Conservation (phyloP, 2,113 vertebrate species). For the Syrmaticus mikado region DNA sequence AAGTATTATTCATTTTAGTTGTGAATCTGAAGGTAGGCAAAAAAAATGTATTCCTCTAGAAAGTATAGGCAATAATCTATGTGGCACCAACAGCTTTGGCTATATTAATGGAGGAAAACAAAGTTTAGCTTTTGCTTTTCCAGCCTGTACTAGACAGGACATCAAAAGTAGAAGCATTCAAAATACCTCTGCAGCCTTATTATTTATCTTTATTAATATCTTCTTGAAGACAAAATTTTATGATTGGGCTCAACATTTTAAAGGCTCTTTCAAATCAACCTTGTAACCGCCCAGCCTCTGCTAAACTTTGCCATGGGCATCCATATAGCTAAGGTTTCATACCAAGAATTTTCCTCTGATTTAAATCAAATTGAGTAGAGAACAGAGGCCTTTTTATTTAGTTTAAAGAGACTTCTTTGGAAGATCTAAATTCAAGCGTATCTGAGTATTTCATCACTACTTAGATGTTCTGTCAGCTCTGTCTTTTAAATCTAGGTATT, state of each 20-base stretch:
- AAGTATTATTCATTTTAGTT: not conserved
- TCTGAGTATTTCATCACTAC: constrained; percentile 13
- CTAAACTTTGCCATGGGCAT: not conserved
- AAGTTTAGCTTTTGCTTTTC: not conserved
- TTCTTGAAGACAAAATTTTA: not conserved
- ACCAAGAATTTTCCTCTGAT: not conserved
- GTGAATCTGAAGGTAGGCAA: not conserved
- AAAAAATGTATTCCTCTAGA: not conserved
- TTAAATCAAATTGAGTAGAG: not conserved
- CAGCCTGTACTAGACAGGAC: not conserved
- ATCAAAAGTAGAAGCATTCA: not conserved
- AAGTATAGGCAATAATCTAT: not conserved
- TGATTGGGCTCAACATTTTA: not conserved
- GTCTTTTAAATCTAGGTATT: constrained; percentile 32
- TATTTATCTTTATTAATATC: not conserved
- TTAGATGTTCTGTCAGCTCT: not conserved
- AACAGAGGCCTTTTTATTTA: not conserved
- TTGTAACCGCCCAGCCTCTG: not conserved
- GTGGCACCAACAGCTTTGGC: not conserved
- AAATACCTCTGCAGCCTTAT: not conserved
- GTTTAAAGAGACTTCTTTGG: not conserved
- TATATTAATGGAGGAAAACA: not conserved
- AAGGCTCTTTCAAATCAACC: not conserved
- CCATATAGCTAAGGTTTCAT: not conserved
- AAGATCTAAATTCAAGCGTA: not conserved